Conservation (phyloP, 1,140 invertebrate genomes). For the Drosophila persimilis region DNA sequence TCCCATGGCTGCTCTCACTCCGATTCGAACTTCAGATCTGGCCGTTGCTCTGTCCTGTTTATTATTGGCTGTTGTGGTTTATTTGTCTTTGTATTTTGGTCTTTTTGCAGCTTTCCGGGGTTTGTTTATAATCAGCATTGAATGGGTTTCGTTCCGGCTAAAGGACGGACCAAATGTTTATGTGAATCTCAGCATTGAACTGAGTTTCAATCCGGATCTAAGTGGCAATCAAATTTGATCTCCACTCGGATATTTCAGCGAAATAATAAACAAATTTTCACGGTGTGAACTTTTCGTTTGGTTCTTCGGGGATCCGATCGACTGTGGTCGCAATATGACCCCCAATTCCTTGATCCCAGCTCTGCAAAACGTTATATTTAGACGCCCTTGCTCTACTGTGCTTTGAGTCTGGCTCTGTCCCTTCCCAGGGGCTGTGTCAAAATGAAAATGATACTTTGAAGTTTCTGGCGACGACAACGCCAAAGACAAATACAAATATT, state of each 20-base stretch:
- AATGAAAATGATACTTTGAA: constrained; percentile 72
- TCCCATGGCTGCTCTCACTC: constrained; percentile 22
- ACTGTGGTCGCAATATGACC: constrained; percentile 11
- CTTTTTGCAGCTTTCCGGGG: constrained; percentile 17
- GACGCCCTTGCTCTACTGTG: constrained; percentile 15
- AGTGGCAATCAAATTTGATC: constrained; percentile 29
- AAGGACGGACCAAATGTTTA: constrained; percentile 43
- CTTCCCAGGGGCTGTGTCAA: constrained; percentile 32
- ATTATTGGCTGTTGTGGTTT: constrained; percentile 53
- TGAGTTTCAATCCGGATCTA: constrained; percentile 2
- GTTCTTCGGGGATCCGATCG: constrained; percentile 1
- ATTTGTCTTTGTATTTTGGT: constrained; percentile 58
- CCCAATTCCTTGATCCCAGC: background rate
- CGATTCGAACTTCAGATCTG: background rate
- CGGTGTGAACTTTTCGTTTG: constrained; percentile 55
- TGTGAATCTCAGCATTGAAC: constrained; percentile 7
- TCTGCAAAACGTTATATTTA: constrained; percentile 10
- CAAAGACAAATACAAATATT: constrained; percentile 76
- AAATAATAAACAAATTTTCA: constrained; percentile 38
- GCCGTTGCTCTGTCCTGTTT: constrained; percentile 28
- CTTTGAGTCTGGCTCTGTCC: constrained; percentile 1
- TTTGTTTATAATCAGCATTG: constrained; percentile 63
- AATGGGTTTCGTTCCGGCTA: constrained; percentile 25
- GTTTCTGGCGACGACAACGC: constrained; percentile 54
- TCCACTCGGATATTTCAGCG: constrained; percentile 14